phyloP scores from a whole-genome alignment of 2,888 invertebrate genomes.

The Chrysopilus asiliformis region DNA sequence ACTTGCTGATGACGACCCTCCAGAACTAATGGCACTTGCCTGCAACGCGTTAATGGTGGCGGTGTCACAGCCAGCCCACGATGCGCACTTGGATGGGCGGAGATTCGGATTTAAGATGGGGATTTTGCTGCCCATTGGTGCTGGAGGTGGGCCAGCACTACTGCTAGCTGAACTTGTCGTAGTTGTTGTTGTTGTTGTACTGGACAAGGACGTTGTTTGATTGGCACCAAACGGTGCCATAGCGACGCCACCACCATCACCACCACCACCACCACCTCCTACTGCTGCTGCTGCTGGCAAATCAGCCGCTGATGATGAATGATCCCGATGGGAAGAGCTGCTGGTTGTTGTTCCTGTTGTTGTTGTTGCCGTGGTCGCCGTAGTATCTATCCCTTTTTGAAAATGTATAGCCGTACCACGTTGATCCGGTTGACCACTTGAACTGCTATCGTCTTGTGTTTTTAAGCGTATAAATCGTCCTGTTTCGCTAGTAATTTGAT shows the following conservation, averaged over 20 bases:
- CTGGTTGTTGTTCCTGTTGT: conserved; percentile 3
- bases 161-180: conserved; percentile 6
- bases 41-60: conserved; percentile 27
- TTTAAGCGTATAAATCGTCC: no score
- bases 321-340: neutral
- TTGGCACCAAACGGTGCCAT: neutral
- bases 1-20: conserved; percentile 2
- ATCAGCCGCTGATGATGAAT: neutral
- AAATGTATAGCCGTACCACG: no score
- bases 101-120: conserved; percentile 44
- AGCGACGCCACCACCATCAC: conserved; percentile 11
- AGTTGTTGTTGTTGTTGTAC: conserved; percentile 12
- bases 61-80: conserved; percentile 49
- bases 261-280: conserved; percentile 8
- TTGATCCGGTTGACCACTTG: no score
- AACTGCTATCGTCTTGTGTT: no score
- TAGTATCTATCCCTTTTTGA: no score
- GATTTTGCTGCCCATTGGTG: conserved; percentile 43
- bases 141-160: neutral
- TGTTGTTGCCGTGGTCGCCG: no score
- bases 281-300: conserved; percentile 3
- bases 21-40: conserved; percentile 10
- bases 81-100: conserved; percentile 54
- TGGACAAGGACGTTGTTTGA: no score
- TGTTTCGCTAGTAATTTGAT: no score